Percentiles rank a stretch among this genome's conserved stretches.
Conservation (phyloP, 2,888 invertebrate species). For the Philonicus albiceps region DNA sequence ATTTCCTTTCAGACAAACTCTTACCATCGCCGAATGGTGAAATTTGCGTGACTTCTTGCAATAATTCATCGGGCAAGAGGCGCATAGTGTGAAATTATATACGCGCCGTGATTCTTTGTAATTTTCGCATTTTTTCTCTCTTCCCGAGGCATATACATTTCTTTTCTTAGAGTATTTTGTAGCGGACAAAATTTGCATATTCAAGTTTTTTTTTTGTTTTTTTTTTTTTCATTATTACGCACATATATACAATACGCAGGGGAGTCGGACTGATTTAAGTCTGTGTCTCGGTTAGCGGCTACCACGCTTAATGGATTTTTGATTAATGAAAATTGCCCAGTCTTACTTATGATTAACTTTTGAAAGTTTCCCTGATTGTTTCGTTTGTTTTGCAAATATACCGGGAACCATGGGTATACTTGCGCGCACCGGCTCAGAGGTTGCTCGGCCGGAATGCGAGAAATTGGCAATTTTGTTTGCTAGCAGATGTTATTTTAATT, state of each 20-base stretch:
- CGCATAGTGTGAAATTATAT: conserved; percentile 53
- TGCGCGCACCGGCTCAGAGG: neutral
- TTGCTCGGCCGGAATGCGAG: neutral
- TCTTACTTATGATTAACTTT: conserved; percentile 11
- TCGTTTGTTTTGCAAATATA: conserved; percentile 18
- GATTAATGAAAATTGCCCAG: conserved; percentile 29
- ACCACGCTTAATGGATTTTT: conserved; percentile 39
- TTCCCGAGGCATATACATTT: neutral
- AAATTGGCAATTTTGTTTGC: neutral
- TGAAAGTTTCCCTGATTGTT: neutral
- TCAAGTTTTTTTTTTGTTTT: neutral
- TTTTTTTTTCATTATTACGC: neutral
- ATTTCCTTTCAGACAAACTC: conserved; percentile 1
- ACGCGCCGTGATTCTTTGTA: conserved; percentile 48
- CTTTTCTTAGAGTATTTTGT: neutral
- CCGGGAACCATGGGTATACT: neutral
- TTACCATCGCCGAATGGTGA: neutral
- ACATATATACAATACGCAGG: neutral
- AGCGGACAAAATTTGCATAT: conserved; percentile 30
- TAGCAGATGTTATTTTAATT: neutral
- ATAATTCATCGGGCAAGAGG: conserved; percentile 47
- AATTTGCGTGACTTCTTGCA: conserved; percentile 44
- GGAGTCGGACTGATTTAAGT: neutral
- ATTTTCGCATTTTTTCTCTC: conserved; percentile 47
- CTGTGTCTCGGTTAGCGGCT: neutral